Conservation (phyloP, 2,797 vertebrate genomes). For the Morelia viridis region DNA sequence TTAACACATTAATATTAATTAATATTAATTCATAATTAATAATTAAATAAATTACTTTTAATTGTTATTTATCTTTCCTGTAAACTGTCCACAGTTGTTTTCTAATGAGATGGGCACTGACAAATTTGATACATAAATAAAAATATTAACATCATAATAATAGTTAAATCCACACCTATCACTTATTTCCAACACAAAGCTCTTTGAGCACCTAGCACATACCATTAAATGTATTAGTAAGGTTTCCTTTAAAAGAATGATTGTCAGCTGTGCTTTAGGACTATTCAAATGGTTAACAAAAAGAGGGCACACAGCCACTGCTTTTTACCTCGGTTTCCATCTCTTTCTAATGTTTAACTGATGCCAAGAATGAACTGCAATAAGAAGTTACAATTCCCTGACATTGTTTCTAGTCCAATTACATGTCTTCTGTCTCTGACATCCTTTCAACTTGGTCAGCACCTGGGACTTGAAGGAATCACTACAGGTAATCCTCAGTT, state of each 20-base stretch:
- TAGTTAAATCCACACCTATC: not conserved
- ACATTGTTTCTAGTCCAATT: not conserved
- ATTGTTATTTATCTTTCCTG: too few relatives aligned
- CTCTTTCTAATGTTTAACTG: not conserved
- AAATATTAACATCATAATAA: not conserved
- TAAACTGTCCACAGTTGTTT: too few relatives aligned
- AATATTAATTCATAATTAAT: too few relatives aligned
- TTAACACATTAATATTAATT: too few relatives aligned
- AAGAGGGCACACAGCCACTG: not conserved
- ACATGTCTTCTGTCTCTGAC: not conserved
- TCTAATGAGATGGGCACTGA: too few relatives aligned
- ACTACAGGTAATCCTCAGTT: too few relatives aligned
- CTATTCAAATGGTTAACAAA: not conserved
- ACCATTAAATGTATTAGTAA: not conserved
- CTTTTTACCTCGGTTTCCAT: not conserved
- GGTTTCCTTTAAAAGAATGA: not conserved
- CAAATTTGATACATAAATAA: too few relatives aligned
- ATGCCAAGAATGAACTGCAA: not conserved
- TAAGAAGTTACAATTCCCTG: not conserved
- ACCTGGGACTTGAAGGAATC: not conserved
- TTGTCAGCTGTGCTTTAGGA: not conserved
- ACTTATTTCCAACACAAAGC: not conserved
- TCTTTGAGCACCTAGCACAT: too few relatives aligned
- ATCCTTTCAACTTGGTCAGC: not conserved
- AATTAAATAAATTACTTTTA: too few relatives aligned